Conservation (phyloP, 2,113 vertebrate genomes). For the Eira barbara region DNA sequence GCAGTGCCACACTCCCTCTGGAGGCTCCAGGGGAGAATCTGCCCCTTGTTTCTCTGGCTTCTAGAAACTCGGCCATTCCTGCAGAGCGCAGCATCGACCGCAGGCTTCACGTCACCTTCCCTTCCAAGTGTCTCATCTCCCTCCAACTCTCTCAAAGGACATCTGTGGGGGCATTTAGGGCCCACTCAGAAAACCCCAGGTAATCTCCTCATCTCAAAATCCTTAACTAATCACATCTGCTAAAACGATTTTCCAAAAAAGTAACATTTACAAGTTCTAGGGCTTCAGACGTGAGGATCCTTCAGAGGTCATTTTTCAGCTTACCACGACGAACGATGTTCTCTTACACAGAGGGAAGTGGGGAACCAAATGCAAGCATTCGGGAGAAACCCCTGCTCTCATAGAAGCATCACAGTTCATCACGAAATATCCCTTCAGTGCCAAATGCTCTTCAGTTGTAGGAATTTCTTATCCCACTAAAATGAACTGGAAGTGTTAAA, state of each 20-base stretch:
- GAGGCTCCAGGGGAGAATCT: no score
- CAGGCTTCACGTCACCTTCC: neutral
- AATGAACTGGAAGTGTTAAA: neutral
- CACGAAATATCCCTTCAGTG: neutral
- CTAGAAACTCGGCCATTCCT: rapidly evolving
- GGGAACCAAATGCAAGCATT: neutral
- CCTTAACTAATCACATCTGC: neutral
- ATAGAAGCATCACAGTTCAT: neutral
- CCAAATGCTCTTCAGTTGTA: neutral
- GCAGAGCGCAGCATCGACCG: rapidly evolving
- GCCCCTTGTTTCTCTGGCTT: neutral
- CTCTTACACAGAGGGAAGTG: neutral
- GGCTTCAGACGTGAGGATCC: neutral
- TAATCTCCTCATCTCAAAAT: neutral
- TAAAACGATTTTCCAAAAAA: neutral
- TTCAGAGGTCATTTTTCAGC: neutral
- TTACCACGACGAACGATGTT: neutral
- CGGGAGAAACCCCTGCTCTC: neutral
- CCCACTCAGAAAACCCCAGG: neutral
- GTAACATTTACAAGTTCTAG: neutral
- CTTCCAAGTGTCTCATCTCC: neutral
- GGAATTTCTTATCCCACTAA: neutral
- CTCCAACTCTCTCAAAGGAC: neutral
- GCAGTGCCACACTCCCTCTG: neutral
- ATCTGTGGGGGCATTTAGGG: no score